phyloP scores from a whole-genome alignment of 2,888 invertebrate species.

The Drosophila meridiana region DNA sequence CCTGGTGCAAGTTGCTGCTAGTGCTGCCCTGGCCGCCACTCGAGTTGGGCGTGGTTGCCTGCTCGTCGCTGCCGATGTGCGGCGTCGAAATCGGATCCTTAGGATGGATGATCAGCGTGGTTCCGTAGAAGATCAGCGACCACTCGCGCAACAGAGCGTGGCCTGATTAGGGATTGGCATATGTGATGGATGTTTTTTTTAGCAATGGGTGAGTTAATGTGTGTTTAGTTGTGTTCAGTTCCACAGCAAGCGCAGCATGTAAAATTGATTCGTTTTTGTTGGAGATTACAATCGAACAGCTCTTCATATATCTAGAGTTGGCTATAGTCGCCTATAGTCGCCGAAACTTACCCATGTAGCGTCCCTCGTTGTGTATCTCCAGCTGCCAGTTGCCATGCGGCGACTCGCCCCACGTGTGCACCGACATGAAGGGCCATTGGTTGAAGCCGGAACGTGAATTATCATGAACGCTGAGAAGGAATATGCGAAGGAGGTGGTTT shows the following conservation, averaged over 20 bases:
- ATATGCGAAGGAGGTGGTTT: too few relatives aligned
- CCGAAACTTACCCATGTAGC: slow-evolving; percentile 90
- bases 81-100: slow-evolving; percentile 87
- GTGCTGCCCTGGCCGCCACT: slow-evolving; percentile 71
- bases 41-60: slow-evolving; percentile 80
- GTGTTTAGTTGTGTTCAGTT: slow-evolving; percentile 31
- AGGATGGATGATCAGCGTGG: slow-evolving; percentile 88
- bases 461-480: slow-evolving; percentile 88
- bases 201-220: slow-evolving; percentile 30
- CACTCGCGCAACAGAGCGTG: slow-evolving; percentile 96
- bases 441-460: slow-evolving; percentile 96
- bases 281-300: not conserved
- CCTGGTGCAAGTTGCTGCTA: slow-evolving; percentile 82
- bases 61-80: slow-evolving; percentile 75
- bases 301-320: not conserved
- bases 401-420: slow-evolving; percentile 98
- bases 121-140: slow-evolving; percentile 97
- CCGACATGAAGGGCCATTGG: slow-evolving; percentile 99
- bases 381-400: slow-evolving; percentile 97
- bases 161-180: slow-evolving; percentile 86
- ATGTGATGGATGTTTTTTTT: not conserved
- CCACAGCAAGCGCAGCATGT: slow-evolving; percentile 78
- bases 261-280: slow-evolving; percentile 39
- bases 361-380: slow-evolving; percentile 97
- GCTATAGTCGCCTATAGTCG: too few relatives aligned